Evolutionary conservation across 2,113 vertebrate species (phyloP).

Genomic region (Ceyx melanurus): DNA sequence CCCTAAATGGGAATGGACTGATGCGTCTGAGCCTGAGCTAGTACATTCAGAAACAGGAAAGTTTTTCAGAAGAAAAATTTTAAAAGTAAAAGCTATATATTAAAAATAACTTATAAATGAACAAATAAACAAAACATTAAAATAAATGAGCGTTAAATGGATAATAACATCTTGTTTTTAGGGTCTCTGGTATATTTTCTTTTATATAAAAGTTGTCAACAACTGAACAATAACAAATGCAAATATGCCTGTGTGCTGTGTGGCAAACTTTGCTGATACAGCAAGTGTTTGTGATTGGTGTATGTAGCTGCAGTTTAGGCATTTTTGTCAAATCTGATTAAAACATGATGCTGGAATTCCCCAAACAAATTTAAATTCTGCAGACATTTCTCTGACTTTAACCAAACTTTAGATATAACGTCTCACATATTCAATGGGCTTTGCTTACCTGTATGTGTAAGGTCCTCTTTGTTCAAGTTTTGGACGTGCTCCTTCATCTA

Average conservation of each 20-base stretch:
- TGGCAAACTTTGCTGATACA: background rate
- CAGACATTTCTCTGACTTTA: background rate
- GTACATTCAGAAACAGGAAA: background rate
- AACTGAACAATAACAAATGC: background rate
- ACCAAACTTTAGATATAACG: background rate
- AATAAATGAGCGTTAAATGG: background rate
- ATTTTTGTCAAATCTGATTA: background rate
- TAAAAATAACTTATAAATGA: background rate
- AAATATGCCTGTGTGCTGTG: background rate
- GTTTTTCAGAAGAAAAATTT: background rate
- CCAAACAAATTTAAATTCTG: background rate
- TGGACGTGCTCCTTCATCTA: slow-evolving; percentile 70
- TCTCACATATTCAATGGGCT: background rate
- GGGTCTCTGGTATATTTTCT: background rate
- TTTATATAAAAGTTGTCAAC: background rate
- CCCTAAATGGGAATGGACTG: background rate
- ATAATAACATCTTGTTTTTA: background rate
- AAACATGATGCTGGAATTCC: background rate
- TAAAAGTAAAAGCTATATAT: background rate
- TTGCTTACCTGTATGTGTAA: slow-evolving; percentile 88
- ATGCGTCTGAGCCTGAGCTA: background rate
- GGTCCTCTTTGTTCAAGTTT: slow-evolving; percentile 86
- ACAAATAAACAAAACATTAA: background rate
- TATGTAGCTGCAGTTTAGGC: background rate
- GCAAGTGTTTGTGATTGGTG: background rate